Base-by-base conservation (phyloP, 92 coral and sea anemone genomes). In the Paramuricea clavata region DNA sequence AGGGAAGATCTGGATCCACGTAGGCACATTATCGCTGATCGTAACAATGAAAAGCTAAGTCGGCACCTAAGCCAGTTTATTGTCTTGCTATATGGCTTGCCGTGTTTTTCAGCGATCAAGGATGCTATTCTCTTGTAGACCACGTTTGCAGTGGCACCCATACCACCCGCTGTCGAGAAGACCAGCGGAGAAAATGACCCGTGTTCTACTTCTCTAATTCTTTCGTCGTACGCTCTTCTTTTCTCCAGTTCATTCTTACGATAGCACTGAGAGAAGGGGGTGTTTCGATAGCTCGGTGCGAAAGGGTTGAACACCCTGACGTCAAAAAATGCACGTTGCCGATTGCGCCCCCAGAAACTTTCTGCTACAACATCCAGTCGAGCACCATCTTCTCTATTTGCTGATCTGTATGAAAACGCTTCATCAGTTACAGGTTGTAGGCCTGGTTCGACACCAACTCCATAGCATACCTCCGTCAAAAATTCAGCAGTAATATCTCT, bases 301-400 rank as follows among this genome's bases (percentile, higher is more conserved):
- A 70, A 70, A 39, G 76, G 76, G 52, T 30, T 70, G 16, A 70
- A 70, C 33, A 70, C 76, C 52, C 49, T 39, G 13, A 70, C 49
- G 27, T 39, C 43, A 70, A 70, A 70, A 70, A 70, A 70, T 70
- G 76, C 76, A 70, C 76, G 76, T 70, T 70, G 44, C 49, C 76
- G 42, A 70, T 70, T 50, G 34, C 76, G 22, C 13, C 76, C 49
- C 76, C 76, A 70, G 27, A 70, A 70, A 70, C 49, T 31, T 35
- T 70, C 76, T 33, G 76, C 49, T 22, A 70, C 76, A 21, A 70
- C 30, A 16, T 70, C 76, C 5, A 70, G 49, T 70, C 52, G 22
- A 70, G 76, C 76, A 34, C 49, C 76, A 70, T 70, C 76, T 26
- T 70, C 49, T 21, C 39, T 39, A 35, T 39, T 70, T 7, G 76